Conservation (phyloP, 2,113 vertebrate genomes). For the Onychorhynchus coronatus region DNA sequence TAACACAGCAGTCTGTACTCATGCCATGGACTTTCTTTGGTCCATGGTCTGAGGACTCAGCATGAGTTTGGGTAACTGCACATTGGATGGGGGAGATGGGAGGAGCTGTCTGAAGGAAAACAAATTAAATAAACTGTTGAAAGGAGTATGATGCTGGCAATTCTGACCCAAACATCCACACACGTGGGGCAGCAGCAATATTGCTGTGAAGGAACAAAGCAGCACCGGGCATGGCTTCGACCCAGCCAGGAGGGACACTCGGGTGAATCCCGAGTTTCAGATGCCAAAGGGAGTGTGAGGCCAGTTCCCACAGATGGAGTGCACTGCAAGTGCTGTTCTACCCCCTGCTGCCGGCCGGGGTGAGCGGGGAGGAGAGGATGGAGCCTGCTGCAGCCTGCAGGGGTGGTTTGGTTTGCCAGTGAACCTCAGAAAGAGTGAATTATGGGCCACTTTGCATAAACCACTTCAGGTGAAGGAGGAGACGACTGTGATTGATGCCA, state of each 20-base stretch:
- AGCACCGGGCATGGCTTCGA: not conserved
- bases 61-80: not conserved
- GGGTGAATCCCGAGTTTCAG: not conserved
- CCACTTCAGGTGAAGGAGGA: slow-evolving; percentile 62
- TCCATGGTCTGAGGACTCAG: not conserved
- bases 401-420: slow-evolving; percentile 33
- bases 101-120: not conserved
- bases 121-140: not conserved
- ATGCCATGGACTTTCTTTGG: rapidly evolving
- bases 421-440: slow-evolving; percentile 40
- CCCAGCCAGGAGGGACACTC: not conserved
- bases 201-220: not conserved
- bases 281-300: not conserved
- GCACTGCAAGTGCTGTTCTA: not conserved
- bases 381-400: not conserved
- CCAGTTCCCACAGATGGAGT: not conserved
- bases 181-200: not conserved
- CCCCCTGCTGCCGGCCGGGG: not conserved
- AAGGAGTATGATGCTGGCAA: not conserved
- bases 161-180: not conserved
- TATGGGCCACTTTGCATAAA: slow-evolving; percentile 55
- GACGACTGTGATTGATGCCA: slow-evolving; percentile 59
- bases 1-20: not conserved
- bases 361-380: not conserved
- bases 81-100: not conserved